These are phyloP conservation scores for Pica pica DNA, from an alignment of 2,113 vertebrate species.

Conservation along the genomic window DNA sequence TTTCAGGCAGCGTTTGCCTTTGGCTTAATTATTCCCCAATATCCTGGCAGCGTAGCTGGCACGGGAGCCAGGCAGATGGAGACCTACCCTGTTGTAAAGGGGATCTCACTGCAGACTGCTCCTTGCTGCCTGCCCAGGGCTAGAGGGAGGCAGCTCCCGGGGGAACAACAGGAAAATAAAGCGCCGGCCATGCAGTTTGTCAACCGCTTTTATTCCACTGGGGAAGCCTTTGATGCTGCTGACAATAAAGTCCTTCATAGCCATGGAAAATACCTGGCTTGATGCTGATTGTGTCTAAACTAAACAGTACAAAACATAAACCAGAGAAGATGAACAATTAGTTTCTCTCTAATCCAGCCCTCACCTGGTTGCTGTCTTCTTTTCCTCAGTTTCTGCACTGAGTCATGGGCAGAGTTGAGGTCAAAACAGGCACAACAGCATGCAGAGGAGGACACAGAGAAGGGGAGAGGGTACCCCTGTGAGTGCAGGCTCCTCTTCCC, in stretches of 20 bases:
- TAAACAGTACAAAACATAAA: background rate
- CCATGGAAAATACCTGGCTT: background rate
- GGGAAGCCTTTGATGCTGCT: background rate
- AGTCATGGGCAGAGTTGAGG: background rate
- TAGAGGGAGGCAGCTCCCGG: background rate
- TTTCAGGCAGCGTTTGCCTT: background rate
- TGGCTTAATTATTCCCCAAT: background rate
- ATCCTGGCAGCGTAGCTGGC: rapidly evolving
- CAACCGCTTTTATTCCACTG: background rate
- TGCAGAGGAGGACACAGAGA: background rate
- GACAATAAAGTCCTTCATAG: background rate
- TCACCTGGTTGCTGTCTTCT: background rate
- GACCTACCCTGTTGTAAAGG: background rate
- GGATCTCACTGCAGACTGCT: background rate
- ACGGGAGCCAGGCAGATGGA: background rate
- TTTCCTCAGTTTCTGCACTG: background rate
- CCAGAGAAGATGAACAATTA: background rate
- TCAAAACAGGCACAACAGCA: background rate
- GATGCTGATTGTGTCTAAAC: background rate
- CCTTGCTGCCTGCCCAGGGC: background rate
- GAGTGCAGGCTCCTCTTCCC: background rate
- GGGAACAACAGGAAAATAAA: background rate
- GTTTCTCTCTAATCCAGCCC: background rate
- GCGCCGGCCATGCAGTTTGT: rapidly evolving
- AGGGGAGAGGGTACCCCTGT: background rate